Base-by-base conservation (phyloP, 2,888 invertebrate species). In the Sepioteuthis lessoniana region DNA sequence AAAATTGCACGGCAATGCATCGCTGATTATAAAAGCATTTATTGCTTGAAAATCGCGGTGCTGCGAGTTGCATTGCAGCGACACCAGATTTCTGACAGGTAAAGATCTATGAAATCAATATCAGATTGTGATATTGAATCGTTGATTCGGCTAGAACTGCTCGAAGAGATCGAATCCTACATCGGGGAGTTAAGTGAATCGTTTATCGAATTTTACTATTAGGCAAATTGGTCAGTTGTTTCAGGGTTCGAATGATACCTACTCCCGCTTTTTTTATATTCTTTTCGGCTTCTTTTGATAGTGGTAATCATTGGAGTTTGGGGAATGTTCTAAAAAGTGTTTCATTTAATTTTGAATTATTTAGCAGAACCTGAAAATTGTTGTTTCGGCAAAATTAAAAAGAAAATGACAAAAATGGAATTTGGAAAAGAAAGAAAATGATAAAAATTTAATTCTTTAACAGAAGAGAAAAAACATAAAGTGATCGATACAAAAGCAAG, bases 31-130 rank as follows among this genome's bases (percentile, higher is more conserved):
- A 35, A 16, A 35, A n/a, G n/a, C n/a, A n/a, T 35, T 76, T 76
- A 76, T 76, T n/a, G 76, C 76, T 35, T 76, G 76, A 76, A 76
- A 76, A 76, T 76, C 10, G 76, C 76, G 76, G 4, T 76, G 16
- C 76, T n/a, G 76, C 76, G 16, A 76, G 76, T 76, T 76, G 76
- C 76, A 76, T n/a, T 35, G n/a, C n/a, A 76, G 76, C 76, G 76
- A 76, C 76, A 76, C 76, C 76, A 76, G 76, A 76, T 76, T 76
- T 35, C 76, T 76, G 76, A 76, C 76, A 76, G 76, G 76, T 76
- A 76, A 76, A 76, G 76, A 76, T 76, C 76, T 76, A 76, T 76
- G 76, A 76, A 76, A 76, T 76, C 76, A 76, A 76, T 76, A 76
- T 76, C 76, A 76, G 76, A 76, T 76, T 76, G n/a, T 76, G 76